A percentile compares a stretch with the other conserved stretches of the same genome.
Evolutionary conservation across 2,888 invertebrate genomes (phyloP).

Genomic region (Erpobdella octoculata): DNA sequence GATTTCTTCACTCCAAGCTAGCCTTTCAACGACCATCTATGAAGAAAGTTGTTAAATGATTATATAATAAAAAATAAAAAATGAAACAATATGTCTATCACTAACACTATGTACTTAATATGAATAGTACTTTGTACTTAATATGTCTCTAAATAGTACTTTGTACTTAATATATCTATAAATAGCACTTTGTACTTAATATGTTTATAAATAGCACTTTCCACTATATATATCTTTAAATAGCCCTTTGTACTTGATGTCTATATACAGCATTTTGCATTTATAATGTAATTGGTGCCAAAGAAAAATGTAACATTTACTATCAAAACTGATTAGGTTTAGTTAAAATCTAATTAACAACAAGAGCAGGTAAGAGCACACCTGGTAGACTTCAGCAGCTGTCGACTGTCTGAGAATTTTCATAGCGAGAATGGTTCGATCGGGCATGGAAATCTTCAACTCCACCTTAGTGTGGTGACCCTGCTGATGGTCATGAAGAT

Average conservation of each 20-base stretch:
- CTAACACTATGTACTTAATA: too few relatives aligned
- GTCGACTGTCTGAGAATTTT: constrained; percentile 78
- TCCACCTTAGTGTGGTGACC: constrained; percentile 53
- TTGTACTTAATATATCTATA: constrained; percentile 17
- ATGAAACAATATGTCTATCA: too few relatives aligned
- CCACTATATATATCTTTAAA: constrained; percentile 9
- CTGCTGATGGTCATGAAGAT: neutral
- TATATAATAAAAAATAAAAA: too few relatives aligned
- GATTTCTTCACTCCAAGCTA: constrained; percentile 70
- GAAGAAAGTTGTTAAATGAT: constrained; percentile 25
- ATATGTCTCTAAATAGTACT: too few relatives aligned
- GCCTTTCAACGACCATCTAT: constrained; percentile 73
- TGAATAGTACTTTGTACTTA: too few relatives aligned
- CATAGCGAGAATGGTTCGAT: constrained; percentile 78
- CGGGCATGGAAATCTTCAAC: constrained; percentile 73
- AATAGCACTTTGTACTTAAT: neutral
- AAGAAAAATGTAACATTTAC: too few relatives aligned
- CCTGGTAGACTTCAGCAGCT: constrained; percentile 76
- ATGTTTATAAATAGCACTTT: neutral
- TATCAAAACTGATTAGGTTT: too few relatives aligned
- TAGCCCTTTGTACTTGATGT: neutral
- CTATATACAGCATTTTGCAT: neutral
- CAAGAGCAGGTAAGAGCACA: constrained; percentile 34
- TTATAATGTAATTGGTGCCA: too few relatives aligned
- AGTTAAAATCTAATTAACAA: neutral